phyloP scores from a whole-genome alignment of 2,888 invertebrate species.

The Pteria penguin region DNA sequence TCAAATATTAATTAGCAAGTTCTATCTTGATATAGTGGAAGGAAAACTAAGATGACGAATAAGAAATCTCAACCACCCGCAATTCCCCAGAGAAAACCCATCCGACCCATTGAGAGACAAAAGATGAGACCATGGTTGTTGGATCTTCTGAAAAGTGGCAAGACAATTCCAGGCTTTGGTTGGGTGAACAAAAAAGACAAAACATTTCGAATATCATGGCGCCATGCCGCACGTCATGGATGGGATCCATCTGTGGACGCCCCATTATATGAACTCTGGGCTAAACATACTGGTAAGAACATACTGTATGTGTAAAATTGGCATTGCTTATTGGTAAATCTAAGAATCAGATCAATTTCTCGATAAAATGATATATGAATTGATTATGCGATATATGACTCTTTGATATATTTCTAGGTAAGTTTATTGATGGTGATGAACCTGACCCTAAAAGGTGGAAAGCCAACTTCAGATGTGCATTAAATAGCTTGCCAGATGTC shows the following conservation, averaged over 20 bases:
- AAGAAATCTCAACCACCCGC: conserved; percentile 15
- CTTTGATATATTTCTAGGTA: conserved; percentile 60
- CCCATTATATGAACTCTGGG: conserved; percentile 73
- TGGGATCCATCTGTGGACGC: conserved; percentile 70
- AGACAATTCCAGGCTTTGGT: conserved; percentile 63
- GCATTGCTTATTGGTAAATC: too few relatives aligned
- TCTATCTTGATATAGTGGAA: too few relatives aligned
- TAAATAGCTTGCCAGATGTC: conserved; percentile 76
- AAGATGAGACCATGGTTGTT: conserved; percentile 75
- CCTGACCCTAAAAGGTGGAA: conserved; percentile 72
- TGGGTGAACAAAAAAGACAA: conserved; percentile 66
- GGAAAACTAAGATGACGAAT: conserved; percentile 30
- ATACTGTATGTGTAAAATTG: background rate
- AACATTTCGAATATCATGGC: conserved; percentile 73
- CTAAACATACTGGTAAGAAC: conserved; percentile 71
- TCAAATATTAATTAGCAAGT: too few relatives aligned
- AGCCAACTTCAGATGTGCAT: conserved; percentile 78
- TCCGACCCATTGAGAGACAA: conserved; percentile 69
- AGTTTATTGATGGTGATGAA: conserved; percentile 62
- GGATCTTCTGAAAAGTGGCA: conserved; percentile 58
- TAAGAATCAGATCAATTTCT: background rate
- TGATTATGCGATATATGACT: too few relatives aligned
- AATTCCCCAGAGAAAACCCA: conserved; percentile 55
- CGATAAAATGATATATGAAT: too few relatives aligned
- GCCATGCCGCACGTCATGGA: conserved; percentile 73